Percentiles rank a stretch among this genome's conserved stretches.
Conservation (phyloP, 2,113 vertebrate species). For the Sapayoa aenigma region DNA sequence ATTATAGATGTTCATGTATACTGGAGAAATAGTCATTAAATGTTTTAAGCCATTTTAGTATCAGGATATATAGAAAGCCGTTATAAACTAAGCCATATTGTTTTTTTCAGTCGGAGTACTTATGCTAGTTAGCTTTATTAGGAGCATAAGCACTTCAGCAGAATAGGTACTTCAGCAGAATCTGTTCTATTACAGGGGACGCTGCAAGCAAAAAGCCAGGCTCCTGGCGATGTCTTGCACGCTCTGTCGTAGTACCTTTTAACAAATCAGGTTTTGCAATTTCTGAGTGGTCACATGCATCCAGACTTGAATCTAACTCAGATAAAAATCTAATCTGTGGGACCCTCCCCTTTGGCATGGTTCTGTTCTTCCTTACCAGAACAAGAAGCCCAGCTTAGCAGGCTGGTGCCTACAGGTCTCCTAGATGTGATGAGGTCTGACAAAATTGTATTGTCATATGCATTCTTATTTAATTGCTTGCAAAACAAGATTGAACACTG, state of each 20-base stretch:
- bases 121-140: background rate
- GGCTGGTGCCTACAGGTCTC: slow-evolving; percentile 15
- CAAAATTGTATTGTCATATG: background rate
- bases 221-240: background rate
- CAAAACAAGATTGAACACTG: slow-evolving; percentile 27
- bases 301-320: background rate
- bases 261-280: slow-evolving; percentile 29
- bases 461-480: slow-evolving; percentile 24
- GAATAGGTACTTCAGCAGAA: background rate
- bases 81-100: background rate
- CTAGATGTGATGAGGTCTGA: background rate
- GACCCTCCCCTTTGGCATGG: slow-evolving; percentile 36
- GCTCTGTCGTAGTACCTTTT: background rate
- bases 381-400: background rate
- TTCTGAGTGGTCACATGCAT: background rate
- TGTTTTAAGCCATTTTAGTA: background rate
- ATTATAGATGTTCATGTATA: background rate
- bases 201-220: background rate
- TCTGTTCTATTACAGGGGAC: background rate
- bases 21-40: background rate
- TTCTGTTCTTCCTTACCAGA: slow-evolving; percentile 1
- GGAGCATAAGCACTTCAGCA: background rate
- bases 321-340: background rate
- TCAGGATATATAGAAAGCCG: background rate
- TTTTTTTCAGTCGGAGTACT: background rate